Conservation (phyloP, 2,113 vertebrate genomes). For the Centropus bengalensis region DNA sequence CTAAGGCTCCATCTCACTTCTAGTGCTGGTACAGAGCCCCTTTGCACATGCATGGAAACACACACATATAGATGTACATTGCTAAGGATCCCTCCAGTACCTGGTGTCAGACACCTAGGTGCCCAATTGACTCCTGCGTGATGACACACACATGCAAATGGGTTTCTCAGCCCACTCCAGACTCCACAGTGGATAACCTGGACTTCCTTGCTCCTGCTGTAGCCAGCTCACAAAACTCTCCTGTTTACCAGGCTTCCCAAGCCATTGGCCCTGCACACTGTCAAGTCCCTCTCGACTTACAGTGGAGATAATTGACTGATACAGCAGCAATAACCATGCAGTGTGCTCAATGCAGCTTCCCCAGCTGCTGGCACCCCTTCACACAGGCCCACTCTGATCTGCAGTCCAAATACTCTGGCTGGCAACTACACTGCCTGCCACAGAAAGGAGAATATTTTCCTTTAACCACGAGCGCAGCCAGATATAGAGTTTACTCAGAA, state of each 20-base stretch:
- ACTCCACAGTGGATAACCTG: neutral
- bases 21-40: neutral
- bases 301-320: neutral
- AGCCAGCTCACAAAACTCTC: neutral
- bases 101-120: neutral
- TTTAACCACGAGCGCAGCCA: neutral
- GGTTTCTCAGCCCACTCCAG: neutral
- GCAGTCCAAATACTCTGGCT: neutral
- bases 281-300: neutral
- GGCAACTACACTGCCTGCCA: neutral
- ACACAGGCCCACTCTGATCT: neutral
- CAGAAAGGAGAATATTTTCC: neutral
- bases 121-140: neutral
- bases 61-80: neutral
- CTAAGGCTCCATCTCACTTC: neutral
- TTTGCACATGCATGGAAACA: neutral
- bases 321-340: neutral
- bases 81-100: neutral
- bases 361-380: rapidly evolving
- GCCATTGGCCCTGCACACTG: neutral
- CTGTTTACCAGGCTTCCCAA: neutral
- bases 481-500: neutral
- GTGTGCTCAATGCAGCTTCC: no score
- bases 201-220: neutral
- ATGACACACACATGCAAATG: neutral